Base-by-base conservation (phyloP, 2,113 vertebrate species). In the Otus sunia region DNA sequence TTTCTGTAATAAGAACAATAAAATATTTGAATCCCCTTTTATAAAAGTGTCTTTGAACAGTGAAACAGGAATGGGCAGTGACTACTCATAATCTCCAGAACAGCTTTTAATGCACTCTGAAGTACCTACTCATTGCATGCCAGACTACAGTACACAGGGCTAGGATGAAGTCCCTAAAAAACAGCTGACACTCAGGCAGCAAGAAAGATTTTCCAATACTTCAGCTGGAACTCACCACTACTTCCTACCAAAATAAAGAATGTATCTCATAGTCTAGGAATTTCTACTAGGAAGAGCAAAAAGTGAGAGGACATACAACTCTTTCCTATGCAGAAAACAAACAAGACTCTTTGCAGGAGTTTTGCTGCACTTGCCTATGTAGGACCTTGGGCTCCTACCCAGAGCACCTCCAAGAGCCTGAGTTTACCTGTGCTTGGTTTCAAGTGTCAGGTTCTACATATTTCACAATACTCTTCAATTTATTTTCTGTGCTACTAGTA, bases 131-230 rank as follows among this genome's bases (percentile, higher is more conserved):
- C 96, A 90, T 11, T 0, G 0, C 78, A 62, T 55, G 67, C 77
- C 90, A 82, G 90, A 72, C 62, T 64, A n/a, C 32, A 56, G 56
- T 52, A 60, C 5, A n/a, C 50, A 77, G 59, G n/a, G 52, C 66
- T 27, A 86, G 84, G 56, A 81, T 14, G 26, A 87, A 92, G 43
- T 86, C 63, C 64, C 88, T 86, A 77, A 86, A 97, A 95, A 86
- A 27, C 59, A 94, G 75, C 76, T 39, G 10, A 90, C 21, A 30
- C 39, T 87, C 64, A 67, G 74, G 82, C 92, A 92, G 86, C 59
- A 93, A 94, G 82, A 94, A 69, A 95, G 86, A 95, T 92, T 97
- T 96, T 97, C 96, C 96, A 96, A n/a, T 96, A 90, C 90, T 96
- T 96, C 92, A 96, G 90, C 92, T 95, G 92, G 93, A 96, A 95